phyloP scores from a whole-genome alignment of 2,797 vertebrate species.

The Amniataba percoides region DNA sequence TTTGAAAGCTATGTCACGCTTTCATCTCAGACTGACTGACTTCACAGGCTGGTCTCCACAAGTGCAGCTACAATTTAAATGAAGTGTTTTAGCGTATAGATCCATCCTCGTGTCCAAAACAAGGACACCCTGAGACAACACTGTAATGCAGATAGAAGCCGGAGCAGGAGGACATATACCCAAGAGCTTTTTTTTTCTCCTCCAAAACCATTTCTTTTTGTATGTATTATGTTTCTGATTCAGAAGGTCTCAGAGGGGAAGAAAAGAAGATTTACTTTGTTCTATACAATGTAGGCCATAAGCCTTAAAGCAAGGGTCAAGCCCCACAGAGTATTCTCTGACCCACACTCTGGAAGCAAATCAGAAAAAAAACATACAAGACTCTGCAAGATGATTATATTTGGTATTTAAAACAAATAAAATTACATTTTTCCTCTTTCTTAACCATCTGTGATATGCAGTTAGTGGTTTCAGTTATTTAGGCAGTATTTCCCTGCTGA shows the following conservation, averaged over 20 bases:
- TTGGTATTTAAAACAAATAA: constrained; percentile 45
- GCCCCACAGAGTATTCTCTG: constrained; percentile 65
- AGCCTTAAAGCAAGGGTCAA: constrained; percentile 80
- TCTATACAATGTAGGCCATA: constrained; percentile 76
- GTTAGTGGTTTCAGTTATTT: too few species aligned
- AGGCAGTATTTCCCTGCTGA: too few species aligned
- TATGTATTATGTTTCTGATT: constrained; percentile 72
- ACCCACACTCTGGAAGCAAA: constrained; percentile 66
- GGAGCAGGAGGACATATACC: constrained; percentile 44
- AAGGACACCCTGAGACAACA: constrained; percentile 38
- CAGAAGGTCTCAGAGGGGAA: constrained; percentile 66
- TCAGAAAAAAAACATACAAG: constrained; percentile 71
- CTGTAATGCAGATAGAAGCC: constrained; percentile 43
- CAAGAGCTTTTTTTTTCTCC: constrained; percentile 62
- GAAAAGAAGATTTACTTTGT: constrained; percentile 80
- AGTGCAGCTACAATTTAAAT: constrained; percentile 37
- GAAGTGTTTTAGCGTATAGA: constrained; percentile 24
- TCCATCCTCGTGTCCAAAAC: constrained; percentile 33
- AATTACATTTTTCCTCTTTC: too few species aligned
- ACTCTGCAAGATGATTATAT: constrained; percentile 40
- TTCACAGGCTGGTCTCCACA: constrained; percentile 44
- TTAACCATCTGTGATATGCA: too few species aligned
- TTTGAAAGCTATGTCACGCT: constrained; percentile 58
- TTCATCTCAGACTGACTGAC: constrained; percentile 63
- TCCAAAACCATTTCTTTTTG: constrained; percentile 58